Evolutionary conservation across 2,888 invertebrate genomes (phyloP), one percentile per base, ranked within the genome.

Genomic region (Palloptera scutellata): DNA sequence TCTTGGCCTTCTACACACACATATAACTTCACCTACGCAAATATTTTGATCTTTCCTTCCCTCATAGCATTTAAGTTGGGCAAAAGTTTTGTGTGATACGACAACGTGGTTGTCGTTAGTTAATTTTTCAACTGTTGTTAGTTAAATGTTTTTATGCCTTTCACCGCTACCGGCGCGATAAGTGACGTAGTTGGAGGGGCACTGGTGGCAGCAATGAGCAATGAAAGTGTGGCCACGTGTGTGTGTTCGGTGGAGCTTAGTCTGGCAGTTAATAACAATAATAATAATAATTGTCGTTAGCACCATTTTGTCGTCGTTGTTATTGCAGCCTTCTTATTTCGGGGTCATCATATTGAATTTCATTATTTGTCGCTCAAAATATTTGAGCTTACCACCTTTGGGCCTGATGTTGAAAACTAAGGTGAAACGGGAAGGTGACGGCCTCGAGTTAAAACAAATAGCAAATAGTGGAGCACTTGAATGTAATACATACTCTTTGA

Each of bases 251-350:
- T 30, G n/a, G 30, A n/a, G 62, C 13, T 43, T 57, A 57, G 30
- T 55, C 15, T n/a, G 45, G 15, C 48, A 51, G 54, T 61, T 66
- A 66, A 55, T 66, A 55, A 55, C 66, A 61, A 66, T 61, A 61
- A 61, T 40, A 61, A 61, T 40, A 41, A 61, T 66, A 66, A 66
- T 48, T 66, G 61, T 61, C 55, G 51, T n/a, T 55, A 61, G 45
- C 61, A 62, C 41, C 8, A 54, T 15, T 13, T 30, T 1, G 41
- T 41, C 13, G 17, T 42, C 42, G 48, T 9, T 48, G 48, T 13
- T 48, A 12, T 13, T 60, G 19, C 17, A 19, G 15, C 11, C 17
- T 48, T 48, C 41, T 55, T n/a, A 19, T 57, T 40, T 48, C 8
- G 17, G 41, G 43, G 62, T 41, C 40, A 15, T 54, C 54, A 63